Evolutionary conservation across 2,113 vertebrate species (phyloP).

Genomic region (Motacilla alba): DNA sequence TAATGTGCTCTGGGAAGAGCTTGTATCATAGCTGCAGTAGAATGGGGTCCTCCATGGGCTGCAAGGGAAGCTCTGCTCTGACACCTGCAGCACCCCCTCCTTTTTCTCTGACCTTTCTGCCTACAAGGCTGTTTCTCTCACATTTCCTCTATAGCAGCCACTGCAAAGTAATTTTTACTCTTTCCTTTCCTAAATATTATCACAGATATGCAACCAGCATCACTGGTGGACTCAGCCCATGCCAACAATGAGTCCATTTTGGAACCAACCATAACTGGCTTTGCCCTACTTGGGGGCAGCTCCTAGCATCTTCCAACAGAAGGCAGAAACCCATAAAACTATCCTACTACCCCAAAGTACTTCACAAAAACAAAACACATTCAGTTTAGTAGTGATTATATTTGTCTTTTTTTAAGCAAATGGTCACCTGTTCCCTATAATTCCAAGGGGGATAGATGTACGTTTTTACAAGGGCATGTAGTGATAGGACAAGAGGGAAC

Average conservation of each 20-base stretch:
- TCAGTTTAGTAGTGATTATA: neutral
- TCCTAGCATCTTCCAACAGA: neutral
- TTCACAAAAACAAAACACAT: neutral
- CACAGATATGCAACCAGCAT: neutral
- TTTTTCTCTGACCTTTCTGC: neutral
- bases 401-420: neutral
- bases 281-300: neutral
- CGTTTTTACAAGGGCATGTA: neutral
- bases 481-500: neutral
- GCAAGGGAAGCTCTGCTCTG: neutral
- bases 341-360: neutral
- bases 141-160: neutral
- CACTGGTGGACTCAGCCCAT: neutral
- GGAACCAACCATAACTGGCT: neutral
- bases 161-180: neutral
- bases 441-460: neutral
- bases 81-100: rapidly evolving
- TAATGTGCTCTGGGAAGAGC: neutral
- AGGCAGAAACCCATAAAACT: neutral
- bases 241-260: neutral
- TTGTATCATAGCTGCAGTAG: neutral
- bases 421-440: neutral
- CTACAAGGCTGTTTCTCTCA: neutral
- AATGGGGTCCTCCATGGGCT: neutral
- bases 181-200: neutral